A percentile compares a stretch with the other conserved stretches of the same genome.
phyloP scores from a whole-genome alignment of 2,888 invertebrate genomes.

The Dendrolimus houi region DNA sequence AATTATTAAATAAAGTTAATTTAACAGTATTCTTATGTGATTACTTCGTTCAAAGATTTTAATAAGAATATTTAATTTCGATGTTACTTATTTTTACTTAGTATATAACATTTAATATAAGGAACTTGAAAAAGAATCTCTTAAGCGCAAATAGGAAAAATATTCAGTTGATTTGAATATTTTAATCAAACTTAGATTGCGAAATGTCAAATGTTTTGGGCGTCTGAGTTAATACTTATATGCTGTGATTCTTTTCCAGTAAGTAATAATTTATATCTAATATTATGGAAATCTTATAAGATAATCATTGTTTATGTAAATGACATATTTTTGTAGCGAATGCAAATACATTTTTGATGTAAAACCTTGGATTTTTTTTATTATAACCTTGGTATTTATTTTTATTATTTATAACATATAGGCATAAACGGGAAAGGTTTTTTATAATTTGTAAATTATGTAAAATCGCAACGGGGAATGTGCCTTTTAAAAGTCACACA shows the following conservation, averaged over 20 bases:
- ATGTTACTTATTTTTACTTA: slow-evolving; percentile 20
- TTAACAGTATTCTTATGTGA: slow-evolving; percentile 30
- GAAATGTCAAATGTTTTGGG: slow-evolving; percentile 13
- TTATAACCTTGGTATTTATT: no score
- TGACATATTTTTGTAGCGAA: slow-evolving; percentile 54
- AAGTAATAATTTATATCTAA: slow-evolving; percentile 14
- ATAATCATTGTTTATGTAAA: slow-evolving; percentile 17
- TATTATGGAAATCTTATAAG: slow-evolving; percentile 21
- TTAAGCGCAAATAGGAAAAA: background rate
- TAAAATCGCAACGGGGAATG: no score
- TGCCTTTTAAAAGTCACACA: no score
- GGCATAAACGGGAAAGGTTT: no score
- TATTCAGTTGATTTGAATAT: slow-evolving; percentile 1
- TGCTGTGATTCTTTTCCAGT: slow-evolving; percentile 30
- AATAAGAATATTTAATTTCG: slow-evolving; percentile 3
- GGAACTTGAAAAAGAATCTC: slow-evolving; percentile 14
- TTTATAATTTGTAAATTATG: no score
- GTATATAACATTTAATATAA: slow-evolving; percentile 4
- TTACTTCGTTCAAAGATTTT: slow-evolving; percentile 20
- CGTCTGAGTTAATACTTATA: slow-evolving; percentile 11
- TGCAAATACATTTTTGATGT: slow-evolving; percentile 34
- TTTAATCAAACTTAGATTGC: background rate
- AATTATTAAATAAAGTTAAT: background rate
- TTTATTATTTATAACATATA: no score
- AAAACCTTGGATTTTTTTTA: no score